Base-by-base conservation (phyloP, 2,888 invertebrate genomes). In the Drymonia ruficornis region DNA sequence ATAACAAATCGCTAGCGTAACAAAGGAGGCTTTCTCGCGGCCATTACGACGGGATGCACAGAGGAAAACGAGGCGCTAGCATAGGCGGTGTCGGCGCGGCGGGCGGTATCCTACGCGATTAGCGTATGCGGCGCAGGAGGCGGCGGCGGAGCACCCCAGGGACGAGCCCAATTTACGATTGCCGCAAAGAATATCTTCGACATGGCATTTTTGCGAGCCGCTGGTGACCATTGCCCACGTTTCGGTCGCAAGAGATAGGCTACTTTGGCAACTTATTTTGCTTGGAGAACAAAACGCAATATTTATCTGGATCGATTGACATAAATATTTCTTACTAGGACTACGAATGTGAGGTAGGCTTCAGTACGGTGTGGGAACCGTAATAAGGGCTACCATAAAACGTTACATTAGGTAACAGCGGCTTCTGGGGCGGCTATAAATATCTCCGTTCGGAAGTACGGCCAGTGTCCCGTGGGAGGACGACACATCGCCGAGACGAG, bases 311-410 rank as follows among this genome's bases (percentile, higher is more conserved):
- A 72, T 66, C 74, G 69, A 80, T 83, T 83, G 81, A 83, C 13
- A 86, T 81, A 83, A 83, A 86, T 83, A 81, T 79, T 83, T 78
- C 71, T 78, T 71, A 69, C 54, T 50, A 68, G 65, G 66, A 64
- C 65, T 66, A 67, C 63, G 70, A 67, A 74, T 68, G 71, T 74
- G 70, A 76, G 75, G 76, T 74, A 81, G 78, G 74, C 77, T 79
- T 80, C 81, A 81, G 80, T 78, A 77, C 78, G 79, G 81, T 77
- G 80, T 79, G 81, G 84, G 80, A 81, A 83, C 86, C 88, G 91
- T 91, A 92, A 92, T 91, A 91, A 91, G 91, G 89, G 87, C 84
- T 74, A 89, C 89, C 91, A 90, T 92, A 92, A 92, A 92, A 91
- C 81, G 91, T 91, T 85, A 90, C 91, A 91, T 91, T 91, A 91